Conservation (phyloP, 37 sponge, comb jelly and placozoan genomes). For the Diacarnus erythraeanus region DNA sequence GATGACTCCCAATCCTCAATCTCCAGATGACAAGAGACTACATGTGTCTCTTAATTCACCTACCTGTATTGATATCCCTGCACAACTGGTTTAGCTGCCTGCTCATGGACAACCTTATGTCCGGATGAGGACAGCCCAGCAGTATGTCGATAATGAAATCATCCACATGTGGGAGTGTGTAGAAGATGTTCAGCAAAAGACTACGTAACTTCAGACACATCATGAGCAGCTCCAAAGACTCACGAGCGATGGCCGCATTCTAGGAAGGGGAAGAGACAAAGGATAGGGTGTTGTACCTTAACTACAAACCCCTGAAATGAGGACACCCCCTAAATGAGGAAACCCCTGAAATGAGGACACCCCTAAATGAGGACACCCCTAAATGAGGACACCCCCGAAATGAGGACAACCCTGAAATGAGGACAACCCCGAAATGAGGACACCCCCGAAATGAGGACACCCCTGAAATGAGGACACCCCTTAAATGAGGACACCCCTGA, state of each 20-base stretch:
- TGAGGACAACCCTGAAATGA: too few relatives aligned
- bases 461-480: too few relatives aligned
- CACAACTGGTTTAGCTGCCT: conserved; percentile 31
- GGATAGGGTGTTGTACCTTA: not conserved
- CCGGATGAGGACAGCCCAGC: conserved; percentile 58
- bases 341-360: too few relatives aligned
- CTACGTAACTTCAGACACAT: conserved; percentile 72
- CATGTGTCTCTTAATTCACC: not conserved
- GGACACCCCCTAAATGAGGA: too few relatives aligned
- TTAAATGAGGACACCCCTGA: too few relatives aligned
- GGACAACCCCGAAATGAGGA: too few relatives aligned
- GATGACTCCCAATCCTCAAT: not conserved
- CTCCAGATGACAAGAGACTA: too few relatives aligned
- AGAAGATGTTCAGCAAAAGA: conserved; percentile 60
- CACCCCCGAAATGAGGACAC: too few relatives aligned
- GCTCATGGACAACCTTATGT: conserved; percentile 33
- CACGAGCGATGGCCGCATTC: conserved; percentile 78
- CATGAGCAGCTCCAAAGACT: conserved; percentile 76
- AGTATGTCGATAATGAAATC: conserved; percentile 75
- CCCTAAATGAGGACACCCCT: not conserved
- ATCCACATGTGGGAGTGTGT: conserved; percentile 46
- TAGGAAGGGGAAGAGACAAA: conserved; percentile 17
- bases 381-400: not conserved
- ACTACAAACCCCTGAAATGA: not conserved
- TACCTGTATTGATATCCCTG: conserved; percentile 7